Evolutionary conservation across 2,797 vertebrate species (phyloP).

Genomic region (Schizopygopsis pylzovi): DNA sequence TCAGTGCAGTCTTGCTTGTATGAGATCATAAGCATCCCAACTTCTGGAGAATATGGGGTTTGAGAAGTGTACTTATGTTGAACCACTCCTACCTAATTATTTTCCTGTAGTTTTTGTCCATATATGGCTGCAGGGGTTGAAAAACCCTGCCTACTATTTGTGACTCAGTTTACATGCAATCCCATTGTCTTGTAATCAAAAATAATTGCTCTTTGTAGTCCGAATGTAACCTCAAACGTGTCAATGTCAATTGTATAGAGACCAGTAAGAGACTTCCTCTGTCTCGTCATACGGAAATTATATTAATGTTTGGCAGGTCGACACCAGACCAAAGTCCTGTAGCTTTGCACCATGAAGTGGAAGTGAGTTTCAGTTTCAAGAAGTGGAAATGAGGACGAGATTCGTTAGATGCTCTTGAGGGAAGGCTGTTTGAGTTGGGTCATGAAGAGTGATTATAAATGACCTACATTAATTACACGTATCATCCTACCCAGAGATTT

Average conservation of each 20-base stretch:
- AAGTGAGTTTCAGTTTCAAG: not conserved
- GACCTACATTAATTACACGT: conserved; percentile 64
- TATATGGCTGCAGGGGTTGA: not conserved
- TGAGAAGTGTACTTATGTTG: not conserved
- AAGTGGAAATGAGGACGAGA: not conserved
- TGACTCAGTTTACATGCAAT: not conserved
- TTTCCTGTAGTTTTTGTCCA: not conserved
- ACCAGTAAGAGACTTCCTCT: not conserved
- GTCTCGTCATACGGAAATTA: not conserved
- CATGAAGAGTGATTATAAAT: conserved; percentile 68
- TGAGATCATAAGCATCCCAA: not conserved
- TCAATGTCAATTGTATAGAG: not conserved
- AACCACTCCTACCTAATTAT: not conserved
- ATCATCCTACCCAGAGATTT: conserved; percentile 40
- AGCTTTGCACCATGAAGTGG: not conserved
- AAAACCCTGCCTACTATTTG: not conserved
- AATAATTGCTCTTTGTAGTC: not conserved
- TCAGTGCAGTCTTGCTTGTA: not conserved
- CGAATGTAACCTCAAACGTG: not conserved
- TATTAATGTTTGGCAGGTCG: conserved; percentile 19
- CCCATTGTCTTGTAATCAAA: not conserved
- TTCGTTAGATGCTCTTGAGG: not conserved
- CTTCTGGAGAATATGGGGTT: not conserved
- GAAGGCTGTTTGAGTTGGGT: not conserved
- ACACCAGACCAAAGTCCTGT: not conserved